Conservation (phyloP, 2,888 invertebrate genomes). For the Lacanobia wlatinum region DNA sequence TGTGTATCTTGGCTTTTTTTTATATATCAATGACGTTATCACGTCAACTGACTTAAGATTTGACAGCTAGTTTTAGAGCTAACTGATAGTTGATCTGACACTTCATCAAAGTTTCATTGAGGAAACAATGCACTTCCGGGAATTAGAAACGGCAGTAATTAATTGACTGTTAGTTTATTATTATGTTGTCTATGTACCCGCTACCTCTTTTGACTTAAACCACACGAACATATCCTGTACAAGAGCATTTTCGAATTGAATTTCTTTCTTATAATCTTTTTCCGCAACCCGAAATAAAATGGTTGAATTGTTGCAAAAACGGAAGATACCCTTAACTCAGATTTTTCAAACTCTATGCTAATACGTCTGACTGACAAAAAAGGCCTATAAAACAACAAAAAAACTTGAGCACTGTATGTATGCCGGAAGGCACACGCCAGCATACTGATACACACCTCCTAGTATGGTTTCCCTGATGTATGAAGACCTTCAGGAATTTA, state of each 20-base stretch:
- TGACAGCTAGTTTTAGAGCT: neutral
- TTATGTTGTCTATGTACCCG: neutral
- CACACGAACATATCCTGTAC: constrained; percentile 29
- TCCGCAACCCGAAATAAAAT: constrained; percentile 13
- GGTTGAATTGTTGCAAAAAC: neutral
- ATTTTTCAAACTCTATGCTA: neutral
- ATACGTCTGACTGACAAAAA: neutral
- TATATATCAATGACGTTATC: no score
- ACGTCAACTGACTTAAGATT: no score
- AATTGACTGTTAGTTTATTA: neutral
- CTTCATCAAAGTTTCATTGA: neutral
- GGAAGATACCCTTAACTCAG: neutral
- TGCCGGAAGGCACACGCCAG: no score
- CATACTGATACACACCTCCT: no score
- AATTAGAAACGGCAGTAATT: neutral
- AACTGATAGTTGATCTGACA: neutral
- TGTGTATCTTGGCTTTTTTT: no score
- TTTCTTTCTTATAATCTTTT: constrained; percentile 47
- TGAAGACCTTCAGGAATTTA: no score
- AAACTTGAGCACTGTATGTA: no score
- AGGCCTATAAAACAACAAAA: no score
- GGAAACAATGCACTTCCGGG: neutral
- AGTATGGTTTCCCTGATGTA: no score
- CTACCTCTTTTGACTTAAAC: constrained; percentile 20
- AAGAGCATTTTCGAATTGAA: constrained; percentile 49